Percentiles rank a stretch among this genome's conserved stretches.
Conservation (phyloP, 2,797 vertebrate genomes). For the Glyptemys insculpta region DNA sequence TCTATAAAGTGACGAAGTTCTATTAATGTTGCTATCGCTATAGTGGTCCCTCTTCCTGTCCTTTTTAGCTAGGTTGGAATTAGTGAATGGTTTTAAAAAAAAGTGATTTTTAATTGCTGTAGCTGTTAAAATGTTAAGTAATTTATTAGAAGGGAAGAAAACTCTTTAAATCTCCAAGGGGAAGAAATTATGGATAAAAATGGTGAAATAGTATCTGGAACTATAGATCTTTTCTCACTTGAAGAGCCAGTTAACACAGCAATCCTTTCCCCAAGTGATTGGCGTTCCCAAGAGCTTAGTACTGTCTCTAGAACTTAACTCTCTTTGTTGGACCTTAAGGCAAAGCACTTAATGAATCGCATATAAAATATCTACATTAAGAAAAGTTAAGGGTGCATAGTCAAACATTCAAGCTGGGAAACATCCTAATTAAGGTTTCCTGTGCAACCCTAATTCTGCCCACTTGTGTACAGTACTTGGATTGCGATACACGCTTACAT, state of each 20-base stretch:
- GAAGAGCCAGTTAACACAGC: conserved; percentile 53
- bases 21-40: not conserved
- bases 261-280: conserved; percentile 6
- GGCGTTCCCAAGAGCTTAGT: conserved; percentile 52
- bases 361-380: conserved; percentile 7
- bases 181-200: conserved; percentile 20
- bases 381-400: not conserved
- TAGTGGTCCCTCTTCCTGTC: not conserved
- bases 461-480: not conserved
- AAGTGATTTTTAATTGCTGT: conserved; percentile 7
- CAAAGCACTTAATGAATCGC: conserved; percentile 15
- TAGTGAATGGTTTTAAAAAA: not conserved
- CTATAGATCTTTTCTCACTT: conserved; percentile 3
- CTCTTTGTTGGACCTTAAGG: not conserved
- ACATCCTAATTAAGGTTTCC: not conserved
- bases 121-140: not conserved
- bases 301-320: conserved; percentile 8
- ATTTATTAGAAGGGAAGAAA: not conserved
- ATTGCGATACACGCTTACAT: not conserved
- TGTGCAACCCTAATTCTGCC: not conserved
- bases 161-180: conserved; percentile 11
- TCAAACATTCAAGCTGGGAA: not conserved
- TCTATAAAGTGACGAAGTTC: not conserved
- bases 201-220: conserved; percentile 24
- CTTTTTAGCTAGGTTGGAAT: not conserved